Conservation (phyloP, 2,113 vertebrate species). For the Cephalopholis sonnerati region DNA sequence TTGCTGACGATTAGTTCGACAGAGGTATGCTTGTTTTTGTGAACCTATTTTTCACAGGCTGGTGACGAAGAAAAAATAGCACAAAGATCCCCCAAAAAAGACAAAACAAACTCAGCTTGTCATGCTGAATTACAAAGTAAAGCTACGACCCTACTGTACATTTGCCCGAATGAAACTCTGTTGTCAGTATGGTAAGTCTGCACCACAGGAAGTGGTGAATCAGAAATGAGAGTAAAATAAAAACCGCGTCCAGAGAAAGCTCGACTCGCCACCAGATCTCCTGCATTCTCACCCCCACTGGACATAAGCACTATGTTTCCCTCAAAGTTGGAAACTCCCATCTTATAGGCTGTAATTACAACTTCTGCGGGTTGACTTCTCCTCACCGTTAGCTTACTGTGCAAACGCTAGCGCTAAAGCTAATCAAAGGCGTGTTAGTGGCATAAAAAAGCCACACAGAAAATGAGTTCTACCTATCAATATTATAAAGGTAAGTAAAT, state of each 20-base stretch:
- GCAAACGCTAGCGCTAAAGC: neutral
- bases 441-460: neutral
- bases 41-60: neutral
- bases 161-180: neutral
- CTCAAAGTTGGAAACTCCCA: constrained; percentile 45
- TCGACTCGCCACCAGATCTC: neutral
- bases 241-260: neutral
- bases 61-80: neutral
- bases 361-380: constrained; percentile 4
- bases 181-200: constrained; percentile 5
- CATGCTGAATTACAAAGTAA: neutral
- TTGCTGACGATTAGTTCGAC: neutral
- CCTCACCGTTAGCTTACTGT: constrained; percentile 2
- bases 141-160: neutral
- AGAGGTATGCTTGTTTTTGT: neutral
- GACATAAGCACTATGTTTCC: constrained; percentile 10
- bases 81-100: neutral
- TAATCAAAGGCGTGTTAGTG: neutral
- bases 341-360: constrained; percentile 28
- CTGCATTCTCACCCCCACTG: neutral
- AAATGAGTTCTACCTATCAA: neutral
- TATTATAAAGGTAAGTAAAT: neutral
- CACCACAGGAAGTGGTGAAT: constrained; percentile 18
- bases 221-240: constrained; percentile 1
- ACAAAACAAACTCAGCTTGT: neutral